Percentiles rank a stretch among this genome's conserved stretches.
These are phyloP conservation scores for Bungarus multicinctus DNA, from an alignment of 2,113 vertebrate genomes.

Conservation along the genomic window DNA sequence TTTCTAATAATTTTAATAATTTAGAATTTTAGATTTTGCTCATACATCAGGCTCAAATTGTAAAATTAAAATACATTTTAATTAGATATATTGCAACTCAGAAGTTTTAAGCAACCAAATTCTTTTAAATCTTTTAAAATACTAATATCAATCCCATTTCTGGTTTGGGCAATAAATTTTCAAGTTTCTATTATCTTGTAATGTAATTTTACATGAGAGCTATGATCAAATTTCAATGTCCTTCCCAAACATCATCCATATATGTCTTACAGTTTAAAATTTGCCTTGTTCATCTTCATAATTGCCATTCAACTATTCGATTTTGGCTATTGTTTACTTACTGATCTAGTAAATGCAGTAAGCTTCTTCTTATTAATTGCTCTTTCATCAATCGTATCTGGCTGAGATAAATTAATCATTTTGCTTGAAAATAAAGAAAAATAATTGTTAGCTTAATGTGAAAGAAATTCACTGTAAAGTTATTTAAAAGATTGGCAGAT, in stretches of 20 bases:
- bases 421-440: conserved; percentile 78
- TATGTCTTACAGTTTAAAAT: background rate
- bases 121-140: background rate
- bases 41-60: background rate
- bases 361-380: conserved; percentile 95
- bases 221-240: background rate
- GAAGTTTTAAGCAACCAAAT: background rate
- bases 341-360: conserved; percentile 88
- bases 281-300: background rate
- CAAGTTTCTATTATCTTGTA: background rate
- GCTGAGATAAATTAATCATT: conserved; percentile 96
- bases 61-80: background rate
- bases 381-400: conserved; percentile 95
- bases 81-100: background rate
- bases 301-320: background rate
- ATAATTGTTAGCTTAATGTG: background rate
- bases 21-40: background rate
- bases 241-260: background rate
- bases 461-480: background rate
- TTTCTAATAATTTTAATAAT: background rate
- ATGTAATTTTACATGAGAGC: background rate
- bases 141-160: too few species aligned
- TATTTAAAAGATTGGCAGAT: background rate
- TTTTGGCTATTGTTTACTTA: conserved; percentile 70
- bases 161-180: background rate